Conservation (phyloP, 2,888 invertebrate genomes). For the Lobophora halterata region DNA sequence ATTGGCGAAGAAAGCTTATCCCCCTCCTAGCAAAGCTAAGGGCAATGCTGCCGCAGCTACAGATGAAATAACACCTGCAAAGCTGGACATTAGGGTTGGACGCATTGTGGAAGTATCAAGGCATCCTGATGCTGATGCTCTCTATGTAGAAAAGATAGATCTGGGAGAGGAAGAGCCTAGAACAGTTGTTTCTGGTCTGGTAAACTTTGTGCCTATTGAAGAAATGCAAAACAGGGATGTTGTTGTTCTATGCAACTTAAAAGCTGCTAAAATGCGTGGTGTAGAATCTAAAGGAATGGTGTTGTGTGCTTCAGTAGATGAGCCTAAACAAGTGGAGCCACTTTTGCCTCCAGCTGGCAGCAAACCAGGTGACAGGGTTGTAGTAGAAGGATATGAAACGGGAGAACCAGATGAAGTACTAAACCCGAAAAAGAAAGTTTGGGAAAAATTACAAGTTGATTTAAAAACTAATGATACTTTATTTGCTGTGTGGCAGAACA, state of each 20-base stretch:
- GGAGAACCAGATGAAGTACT: conserved; percentile 91
- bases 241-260: conserved; percentile 96
- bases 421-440: conserved; percentile 98
- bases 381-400: conserved; percentile 89
- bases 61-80: conserved; percentile 85
- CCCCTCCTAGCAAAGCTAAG: conserved; percentile 84
- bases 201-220: conserved; percentile 93
- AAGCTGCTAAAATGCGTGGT: conserved; percentile 97
- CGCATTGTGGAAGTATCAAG: conserved; percentile 90
- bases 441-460: conserved; percentile 94
- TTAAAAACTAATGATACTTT: conserved; percentile 86
- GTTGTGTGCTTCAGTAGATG: conserved; percentile 91
- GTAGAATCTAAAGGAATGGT: conserved; percentile 96
- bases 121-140: conserved; percentile 95
- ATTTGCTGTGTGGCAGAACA: conserved; percentile 93
- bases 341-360: conserved; percentile 88
- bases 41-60: conserved; percentile 50
- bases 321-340: conserved; percentile 92
- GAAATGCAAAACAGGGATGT: conserved; percentile 94
- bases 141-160: conserved; percentile 96
- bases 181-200: conserved; percentile 93
- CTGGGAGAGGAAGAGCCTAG: conserved; percentile 88
- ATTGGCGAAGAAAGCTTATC: conserved; percentile 92
- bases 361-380: conserved; percentile 90
- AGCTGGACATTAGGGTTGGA: conserved; percentile 93